Evolutionary conservation across 2,888 invertebrate genomes (phyloP).

Genomic region (Pheosia gnoma): DNA sequence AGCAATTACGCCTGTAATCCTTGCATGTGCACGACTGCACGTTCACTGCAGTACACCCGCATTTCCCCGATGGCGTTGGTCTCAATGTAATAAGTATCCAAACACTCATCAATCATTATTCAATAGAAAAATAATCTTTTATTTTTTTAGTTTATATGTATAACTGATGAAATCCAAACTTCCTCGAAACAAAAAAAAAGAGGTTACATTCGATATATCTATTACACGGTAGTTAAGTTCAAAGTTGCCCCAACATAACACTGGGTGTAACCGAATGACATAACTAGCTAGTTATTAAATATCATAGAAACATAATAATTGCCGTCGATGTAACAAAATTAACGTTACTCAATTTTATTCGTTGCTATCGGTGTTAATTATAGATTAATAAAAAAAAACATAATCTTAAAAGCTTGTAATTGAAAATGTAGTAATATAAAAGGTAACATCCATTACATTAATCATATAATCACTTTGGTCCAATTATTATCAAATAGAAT

Average conservation of each 20-base stretch:
- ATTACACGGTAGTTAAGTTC: constrained; percentile 15
- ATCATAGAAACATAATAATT: constrained; percentile 15
- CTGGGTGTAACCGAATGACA: constrained; percentile 26
- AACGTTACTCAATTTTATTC: constrained; percentile 17
- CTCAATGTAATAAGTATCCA: too few species aligned
- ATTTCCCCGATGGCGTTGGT: too few species aligned
- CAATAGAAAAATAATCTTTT: too few species aligned
- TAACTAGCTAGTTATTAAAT: constrained; percentile 30
- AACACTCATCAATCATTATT: too few species aligned
- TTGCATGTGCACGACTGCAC: too few species aligned
- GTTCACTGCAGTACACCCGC: too few species aligned
- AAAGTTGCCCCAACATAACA: neutral
- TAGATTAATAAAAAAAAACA: constrained; percentile 21
- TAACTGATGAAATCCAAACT: neutral
- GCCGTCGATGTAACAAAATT: constrained; percentile 17
- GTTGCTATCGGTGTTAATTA: too few species aligned
- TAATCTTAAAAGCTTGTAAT: constrained; percentile 10
- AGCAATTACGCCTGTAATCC: too few species aligned
- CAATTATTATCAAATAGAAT: too few species aligned
- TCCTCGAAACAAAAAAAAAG: constrained; percentile 11
- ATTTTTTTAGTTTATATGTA: too few species aligned
- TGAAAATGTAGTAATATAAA: neutral
- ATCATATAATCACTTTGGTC: too few species aligned
- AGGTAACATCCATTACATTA: too few species aligned
- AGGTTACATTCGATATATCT: constrained; percentile 19